phyloP scores from a whole-genome alignment of 2,797 vertebrate genomes.

The Poecilia velifera region DNA sequence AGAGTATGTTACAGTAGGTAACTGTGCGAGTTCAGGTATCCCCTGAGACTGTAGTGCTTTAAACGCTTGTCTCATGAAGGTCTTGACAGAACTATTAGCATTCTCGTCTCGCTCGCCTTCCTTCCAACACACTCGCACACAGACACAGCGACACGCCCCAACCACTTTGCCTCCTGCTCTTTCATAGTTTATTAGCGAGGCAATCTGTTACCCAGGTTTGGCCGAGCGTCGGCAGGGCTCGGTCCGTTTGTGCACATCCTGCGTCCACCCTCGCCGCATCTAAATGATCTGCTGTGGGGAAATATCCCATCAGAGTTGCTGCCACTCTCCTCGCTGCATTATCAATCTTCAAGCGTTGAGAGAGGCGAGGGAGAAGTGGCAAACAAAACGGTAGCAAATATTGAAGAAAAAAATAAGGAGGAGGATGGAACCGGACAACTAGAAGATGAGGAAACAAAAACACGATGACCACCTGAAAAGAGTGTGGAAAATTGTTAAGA shows the following conservation, averaged over 20 bases:
- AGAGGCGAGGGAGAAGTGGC: conserved; percentile 6
- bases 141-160: conserved; percentile 16
- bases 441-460: conserved; percentile 31
- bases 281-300: conserved; percentile 70
- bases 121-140: conserved; percentile 2
- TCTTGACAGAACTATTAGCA: conserved; percentile 83
- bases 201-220: conserved; percentile 81
- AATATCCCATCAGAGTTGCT: conserved; percentile 64
- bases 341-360: conserved; percentile 44
- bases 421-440: conserved; percentile 52
- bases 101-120: conserved; percentile 66
- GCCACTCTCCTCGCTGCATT: conserved; percentile 45
- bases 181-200: conserved; percentile 85
- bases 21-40: conserved; percentile 11
- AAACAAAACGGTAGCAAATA: conserved; percentile 9
- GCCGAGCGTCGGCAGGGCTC: conserved; percentile 23
- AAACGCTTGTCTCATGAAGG: conserved; percentile 57
- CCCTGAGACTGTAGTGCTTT: conserved; percentile 10
- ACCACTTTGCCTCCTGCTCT: conserved; percentile 61
- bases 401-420: conserved; percentile 39
- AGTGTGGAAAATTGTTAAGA: conserved; percentile 33
- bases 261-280: conserved; percentile 62
- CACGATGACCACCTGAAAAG: neutral
- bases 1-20: neutral
- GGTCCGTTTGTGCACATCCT: conserved; percentile 39